These are phyloP conservation scores for Hippocampus comes DNA, from an alignment of 2,113 vertebrate genomes.

Conservation along the genomic window DNA sequence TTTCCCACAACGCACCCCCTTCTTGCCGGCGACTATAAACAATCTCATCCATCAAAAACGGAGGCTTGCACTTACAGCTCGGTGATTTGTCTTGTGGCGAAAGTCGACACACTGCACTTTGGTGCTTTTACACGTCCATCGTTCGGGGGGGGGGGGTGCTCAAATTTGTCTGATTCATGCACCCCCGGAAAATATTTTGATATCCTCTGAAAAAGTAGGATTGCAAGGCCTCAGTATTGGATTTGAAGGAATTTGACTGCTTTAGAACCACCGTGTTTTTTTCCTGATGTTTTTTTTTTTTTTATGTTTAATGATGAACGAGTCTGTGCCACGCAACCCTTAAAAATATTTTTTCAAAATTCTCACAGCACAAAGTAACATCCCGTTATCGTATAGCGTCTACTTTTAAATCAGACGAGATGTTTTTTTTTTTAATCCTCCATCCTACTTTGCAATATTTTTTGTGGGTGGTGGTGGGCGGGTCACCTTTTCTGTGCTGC, in stretches of 20 bases:
- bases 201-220: background rate
- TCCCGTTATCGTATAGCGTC: too few relatives aligned
- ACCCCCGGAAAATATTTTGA: background rate
- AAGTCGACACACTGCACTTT: background rate
- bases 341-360: background rate
- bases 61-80: background rate
- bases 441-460: too few relatives aligned
- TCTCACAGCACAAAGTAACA: too few relatives aligned
- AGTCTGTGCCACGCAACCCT: background rate
- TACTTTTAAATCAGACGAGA: too few relatives aligned
- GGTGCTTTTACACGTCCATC: background rate
- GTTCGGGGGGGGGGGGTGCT: background rate
- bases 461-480: too few relatives aligned
- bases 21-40: background rate
- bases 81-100: background rate
- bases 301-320: too few relatives aligned
- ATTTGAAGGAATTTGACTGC: too few relatives aligned
- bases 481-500: too few relatives aligned
- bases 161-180: background rate
- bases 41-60: background rate
- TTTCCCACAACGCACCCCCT: background rate
- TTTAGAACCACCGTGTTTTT: too few relatives aligned
- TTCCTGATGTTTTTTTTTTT: background rate
- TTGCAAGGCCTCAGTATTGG: background rate
- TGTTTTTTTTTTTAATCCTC: too few relatives aligned